These are phyloP conservation scores for Philhelius pedissequus DNA, from an alignment of 2,888 invertebrate species.

Conservation along the genomic window DNA sequence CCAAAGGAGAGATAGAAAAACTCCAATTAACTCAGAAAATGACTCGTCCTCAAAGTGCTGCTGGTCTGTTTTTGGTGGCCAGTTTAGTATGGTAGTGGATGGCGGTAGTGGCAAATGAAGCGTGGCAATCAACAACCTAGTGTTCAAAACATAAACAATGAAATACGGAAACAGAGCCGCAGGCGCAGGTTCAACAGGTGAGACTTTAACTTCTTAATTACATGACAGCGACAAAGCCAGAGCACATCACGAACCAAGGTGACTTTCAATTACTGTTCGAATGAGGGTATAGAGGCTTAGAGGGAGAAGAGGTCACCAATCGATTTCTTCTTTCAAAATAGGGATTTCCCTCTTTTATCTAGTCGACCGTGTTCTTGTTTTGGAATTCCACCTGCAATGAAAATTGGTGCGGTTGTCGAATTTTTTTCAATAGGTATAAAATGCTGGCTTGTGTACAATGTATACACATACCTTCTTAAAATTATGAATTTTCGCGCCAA, in stretches of 20 bases:
- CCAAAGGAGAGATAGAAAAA: constrained; percentile 61
- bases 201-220: constrained; percentile 67
- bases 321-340: constrained; percentile 35
- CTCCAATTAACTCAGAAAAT: constrained; percentile 62
- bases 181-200: constrained; percentile 65
- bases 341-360: constrained; percentile 42
- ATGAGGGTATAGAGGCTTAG: neutral
- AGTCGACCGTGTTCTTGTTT: constrained; percentile 20
- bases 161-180: constrained; percentile 15
- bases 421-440: neutral
- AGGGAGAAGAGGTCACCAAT: constrained; percentile 38
- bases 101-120: constrained; percentile 56
- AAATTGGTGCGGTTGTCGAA: neutral
- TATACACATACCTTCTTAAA: neutral
- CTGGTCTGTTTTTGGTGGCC: constrained; percentile 4
- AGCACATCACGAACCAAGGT: neutral
- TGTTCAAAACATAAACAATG: constrained; percentile 64
- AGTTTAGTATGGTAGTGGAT: no score
- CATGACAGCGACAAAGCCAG: constrained; percentile 43
- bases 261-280: constrained; percentile 19
- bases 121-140: constrained; percentile 54
- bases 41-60: constrained; percentile 31
- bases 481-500: constrained; percentile 54
- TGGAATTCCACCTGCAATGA: constrained; percentile 53
- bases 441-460: neutral